Percentiles rank a stretch among this genome's conserved stretches.
Evolutionary conservation across 2,113 vertebrate species (phyloP).

Genomic region (Labeo catla): DNA sequence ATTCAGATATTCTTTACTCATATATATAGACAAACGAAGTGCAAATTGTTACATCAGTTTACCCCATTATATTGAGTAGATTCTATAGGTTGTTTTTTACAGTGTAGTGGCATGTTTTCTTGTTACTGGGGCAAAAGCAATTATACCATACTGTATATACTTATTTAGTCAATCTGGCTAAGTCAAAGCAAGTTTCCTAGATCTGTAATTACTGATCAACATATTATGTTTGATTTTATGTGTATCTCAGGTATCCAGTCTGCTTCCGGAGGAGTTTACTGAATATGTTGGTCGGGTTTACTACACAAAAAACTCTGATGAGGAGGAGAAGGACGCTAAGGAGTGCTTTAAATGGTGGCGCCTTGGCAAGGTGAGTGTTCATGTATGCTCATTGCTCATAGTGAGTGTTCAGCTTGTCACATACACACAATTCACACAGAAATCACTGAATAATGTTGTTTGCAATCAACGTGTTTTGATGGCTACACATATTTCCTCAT

Average conservation of each 20-base stretch:
- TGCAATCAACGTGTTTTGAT: neutral
- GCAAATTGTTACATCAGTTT: too few species aligned
- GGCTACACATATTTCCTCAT: too few species aligned
- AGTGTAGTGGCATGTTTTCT: too few species aligned
- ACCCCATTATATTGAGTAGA: too few species aligned
- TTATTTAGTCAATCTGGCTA: neutral
- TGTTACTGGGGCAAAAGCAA: too few species aligned
- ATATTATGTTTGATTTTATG: neutral
- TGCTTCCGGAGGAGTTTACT: constrained; percentile 85
- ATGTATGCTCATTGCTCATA: neutral
- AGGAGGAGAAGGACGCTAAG: constrained; percentile 75
- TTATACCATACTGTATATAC: too few species aligned
- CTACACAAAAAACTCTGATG: neutral
- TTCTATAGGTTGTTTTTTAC: too few species aligned
- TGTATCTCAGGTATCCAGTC: constrained; percentile 82
- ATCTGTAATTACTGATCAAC: neutral
- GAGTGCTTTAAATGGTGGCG: constrained; percentile 92
- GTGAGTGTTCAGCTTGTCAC: neutral
- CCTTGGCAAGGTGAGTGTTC: constrained; percentile 39
- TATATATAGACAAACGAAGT: too few species aligned
- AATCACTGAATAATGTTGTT: neutral
- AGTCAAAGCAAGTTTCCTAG: neutral
- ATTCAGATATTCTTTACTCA: too few species aligned
- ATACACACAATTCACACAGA: neutral
- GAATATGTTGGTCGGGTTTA: constrained; percentile 72